These are phyloP conservation scores for Drosophila virilis DNA, from an alignment of 1,140 invertebrate species.

Conservation along the genomic window DNA sequence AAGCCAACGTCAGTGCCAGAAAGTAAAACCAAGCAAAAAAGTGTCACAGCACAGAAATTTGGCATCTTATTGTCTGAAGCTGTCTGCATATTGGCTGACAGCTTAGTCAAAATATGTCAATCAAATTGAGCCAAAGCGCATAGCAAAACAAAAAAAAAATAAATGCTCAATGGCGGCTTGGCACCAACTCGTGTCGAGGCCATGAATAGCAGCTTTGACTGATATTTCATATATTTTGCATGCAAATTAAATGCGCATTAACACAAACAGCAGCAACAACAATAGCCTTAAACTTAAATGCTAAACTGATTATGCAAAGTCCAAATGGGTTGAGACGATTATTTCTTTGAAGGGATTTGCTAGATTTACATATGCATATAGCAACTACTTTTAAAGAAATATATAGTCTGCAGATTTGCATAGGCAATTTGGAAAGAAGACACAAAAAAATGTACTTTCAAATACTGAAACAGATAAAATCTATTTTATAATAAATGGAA, in stretches of 20 bases:
- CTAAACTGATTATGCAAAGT: constrained; percentile 64
- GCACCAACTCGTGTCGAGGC: constrained; percentile 28
- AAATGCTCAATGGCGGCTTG: constrained; percentile 26
- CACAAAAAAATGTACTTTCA: too few species aligned
- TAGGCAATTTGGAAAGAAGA: neutral
- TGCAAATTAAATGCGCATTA: constrained; percentile 75
- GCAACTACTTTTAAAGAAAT: constrained; percentile 2
- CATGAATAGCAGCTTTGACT: constrained; percentile 28
- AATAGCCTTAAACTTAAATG: constrained; percentile 59
- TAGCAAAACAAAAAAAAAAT: constrained; percentile 49
- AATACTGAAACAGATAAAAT: too few species aligned
- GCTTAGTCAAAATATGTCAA: constrained; percentile 79
- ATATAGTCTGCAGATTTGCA: constrained; percentile 17
- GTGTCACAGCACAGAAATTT: constrained; percentile 36
- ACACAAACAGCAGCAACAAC: constrained; percentile 15
- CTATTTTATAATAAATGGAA: too few species aligned
- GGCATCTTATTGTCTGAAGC: constrained; percentile 44
- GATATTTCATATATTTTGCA: constrained; percentile 65
- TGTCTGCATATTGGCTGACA: constrained; percentile 62
- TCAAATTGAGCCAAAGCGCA: constrained; percentile 51
- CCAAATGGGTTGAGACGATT: constrained; percentile 47
- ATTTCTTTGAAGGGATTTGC: constrained; percentile 46
- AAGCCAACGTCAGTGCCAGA: constrained; percentile 49
- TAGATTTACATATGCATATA: constrained; percentile 59
- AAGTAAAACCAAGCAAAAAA: constrained; percentile 34